These are phyloP conservation scores for Megaptera novaeangliae DNA, from an alignment of 2,113 vertebrate species.

Conservation along the genomic window DNA sequence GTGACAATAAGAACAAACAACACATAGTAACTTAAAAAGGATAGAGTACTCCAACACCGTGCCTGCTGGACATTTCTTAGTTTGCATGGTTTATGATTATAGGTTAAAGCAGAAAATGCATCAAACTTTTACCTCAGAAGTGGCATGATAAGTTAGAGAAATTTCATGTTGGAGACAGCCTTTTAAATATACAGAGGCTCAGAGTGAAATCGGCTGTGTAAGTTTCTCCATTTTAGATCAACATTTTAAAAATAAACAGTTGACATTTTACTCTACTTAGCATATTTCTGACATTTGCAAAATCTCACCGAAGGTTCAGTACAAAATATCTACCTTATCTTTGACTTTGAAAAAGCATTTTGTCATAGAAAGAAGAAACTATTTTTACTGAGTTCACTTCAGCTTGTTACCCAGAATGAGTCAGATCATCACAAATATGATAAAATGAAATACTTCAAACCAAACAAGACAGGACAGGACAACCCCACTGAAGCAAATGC, in stretches of 20 bases:
- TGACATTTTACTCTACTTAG: background rate
- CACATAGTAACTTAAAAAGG: background rate
- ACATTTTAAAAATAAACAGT: conserved; percentile 13
- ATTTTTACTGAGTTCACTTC: conserved; percentile 1
- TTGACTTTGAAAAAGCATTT: conserved; percentile 31
- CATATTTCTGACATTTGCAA: conserved; percentile 26
- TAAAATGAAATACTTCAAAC: background rate
- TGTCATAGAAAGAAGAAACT: conserved; percentile 17
- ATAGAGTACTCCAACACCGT: background rate
- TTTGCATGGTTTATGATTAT: background rate
- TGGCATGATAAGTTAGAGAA: background rate
- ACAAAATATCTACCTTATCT: background rate
- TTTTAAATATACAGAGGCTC: background rate
- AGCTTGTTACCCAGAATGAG: background rate
- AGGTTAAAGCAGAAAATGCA: conserved; percentile 4
- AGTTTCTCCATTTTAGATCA: conserved; percentile 3
- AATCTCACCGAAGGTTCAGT: conserved; percentile 9
- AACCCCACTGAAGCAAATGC: background rate
- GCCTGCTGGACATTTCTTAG: background rate
- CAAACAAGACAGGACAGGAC: background rate
- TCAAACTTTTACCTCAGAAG: background rate
- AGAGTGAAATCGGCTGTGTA: background rate
- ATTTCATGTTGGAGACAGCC: background rate
- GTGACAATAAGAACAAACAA: conserved; percentile 8
- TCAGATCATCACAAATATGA: conserved; percentile 22